Conservation (phyloP, 2,797 vertebrate species). For the Schizopygopsis pylzovi region DNA sequence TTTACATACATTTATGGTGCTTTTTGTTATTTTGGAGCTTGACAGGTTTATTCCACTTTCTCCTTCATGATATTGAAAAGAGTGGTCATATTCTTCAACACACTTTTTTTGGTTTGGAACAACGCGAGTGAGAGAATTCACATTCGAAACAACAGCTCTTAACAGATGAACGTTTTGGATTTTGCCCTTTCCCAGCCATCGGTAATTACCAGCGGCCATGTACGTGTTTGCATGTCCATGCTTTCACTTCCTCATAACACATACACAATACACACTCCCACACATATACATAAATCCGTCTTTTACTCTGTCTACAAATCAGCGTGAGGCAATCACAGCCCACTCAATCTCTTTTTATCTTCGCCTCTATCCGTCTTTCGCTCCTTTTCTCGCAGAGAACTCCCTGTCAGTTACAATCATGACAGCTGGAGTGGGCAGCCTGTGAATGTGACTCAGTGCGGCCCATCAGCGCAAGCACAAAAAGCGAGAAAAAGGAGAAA, state of each 20-base stretch:
- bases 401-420: slow-evolving; percentile 52
- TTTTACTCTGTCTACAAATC: slow-evolving; percentile 45
- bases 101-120: slow-evolving; percentile 5
- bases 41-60: background rate
- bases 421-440: slow-evolving; percentile 49
- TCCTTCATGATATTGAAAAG: background rate
- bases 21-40: background rate
- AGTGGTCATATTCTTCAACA: background rate
- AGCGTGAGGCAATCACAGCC: slow-evolving; percentile 26
- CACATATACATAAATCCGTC: slow-evolving; percentile 39
- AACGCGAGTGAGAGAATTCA: background rate
- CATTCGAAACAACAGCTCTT: background rate
- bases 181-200: slow-evolving; percentile 39
- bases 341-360: slow-evolving; percentile 49
- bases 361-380: slow-evolving; percentile 25
- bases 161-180: slow-evolving; percentile 15
- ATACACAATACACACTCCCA: slow-evolving; percentile 43
- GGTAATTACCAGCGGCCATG: slow-evolving; percentile 21
- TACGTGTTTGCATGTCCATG: slow-evolving; percentile 31
- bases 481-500: background rate
- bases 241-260: slow-evolving; percentile 49
- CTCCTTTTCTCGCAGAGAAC: slow-evolving; percentile 23
- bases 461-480: slow-evolving; percentile 31
- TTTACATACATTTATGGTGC: background rate
- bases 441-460: slow-evolving; percentile 47